Evolutionary conservation across 2,113 vertebrate genomes (phyloP), one percentile per base, ranked within the genome.

Genomic region (Callionymus lyra): DNA sequence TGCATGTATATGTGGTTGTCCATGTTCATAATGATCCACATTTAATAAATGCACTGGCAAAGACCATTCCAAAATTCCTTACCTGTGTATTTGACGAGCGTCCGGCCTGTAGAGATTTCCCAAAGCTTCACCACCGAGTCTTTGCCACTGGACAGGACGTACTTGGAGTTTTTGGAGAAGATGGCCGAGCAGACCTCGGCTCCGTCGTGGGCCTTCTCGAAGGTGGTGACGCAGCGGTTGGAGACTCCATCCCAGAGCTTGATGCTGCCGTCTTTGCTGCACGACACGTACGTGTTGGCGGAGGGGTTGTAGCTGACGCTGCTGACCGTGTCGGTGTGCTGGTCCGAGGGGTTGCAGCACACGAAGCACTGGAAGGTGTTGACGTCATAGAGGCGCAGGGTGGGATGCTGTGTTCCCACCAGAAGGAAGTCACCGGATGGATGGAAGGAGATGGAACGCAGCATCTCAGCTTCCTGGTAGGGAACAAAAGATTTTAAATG

Each of bases 301-400:
- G 47, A 85, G 12, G 89, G 88, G 43, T 97, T 97, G 77, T 97
- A 99, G 63, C 83, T 89, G 10, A 98, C 93, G 0, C 91, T 91
- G 19, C 90, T 91, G 44, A 99, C 95, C 13, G 94, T 94, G 41
- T 99, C 95, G 0, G 92, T 96, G 79, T 99, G 95, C 65, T 99
- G 95, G 69, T 99, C 95, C 65, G 92, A 85, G 6, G 94, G 93
- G 60, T 97, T 97, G 74, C 91, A 97, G 10, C 94, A 99, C 44
- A 99, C 93, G 1, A 96, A 99, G 76, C 95, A 99, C 76, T 98
- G 94, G 74, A 98, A 98, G 31, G 94, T 99, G 79, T 97, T 99
- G 71, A 92, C 87, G 12, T 99, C 95, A 0, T 99, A 99, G 0
- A 99, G 88, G 2, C 94, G 90, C 1, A 99, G 83, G 0, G 93